phyloP scores from a whole-genome alignment of 2,113 vertebrate species.

The Struthidea cinerea region DNA sequence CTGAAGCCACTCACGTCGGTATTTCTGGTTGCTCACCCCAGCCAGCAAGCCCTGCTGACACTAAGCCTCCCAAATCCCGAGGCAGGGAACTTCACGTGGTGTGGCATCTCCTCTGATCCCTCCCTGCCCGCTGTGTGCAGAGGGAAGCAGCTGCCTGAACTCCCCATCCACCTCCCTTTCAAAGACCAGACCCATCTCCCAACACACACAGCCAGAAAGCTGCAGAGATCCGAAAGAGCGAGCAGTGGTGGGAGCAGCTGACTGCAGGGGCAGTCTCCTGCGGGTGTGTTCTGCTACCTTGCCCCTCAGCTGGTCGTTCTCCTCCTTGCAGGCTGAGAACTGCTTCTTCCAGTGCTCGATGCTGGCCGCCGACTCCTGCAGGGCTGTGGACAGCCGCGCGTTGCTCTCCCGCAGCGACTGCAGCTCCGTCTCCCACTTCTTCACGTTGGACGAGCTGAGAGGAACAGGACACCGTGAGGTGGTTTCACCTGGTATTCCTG shows the following conservation, averaged over 20 bases:
- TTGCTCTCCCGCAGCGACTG: conserved; percentile 92
- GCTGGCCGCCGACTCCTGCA: conserved; percentile 88
- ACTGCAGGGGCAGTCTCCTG: not conserved
- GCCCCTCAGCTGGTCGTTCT: conserved; percentile 84
- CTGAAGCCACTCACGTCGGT: too few relatives aligned
- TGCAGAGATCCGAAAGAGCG: not conserved
- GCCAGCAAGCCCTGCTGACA: not conserved
- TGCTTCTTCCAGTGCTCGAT: conserved; percentile 94
- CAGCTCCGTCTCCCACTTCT: conserved; percentile 94
- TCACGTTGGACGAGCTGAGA: conserved; percentile 83
- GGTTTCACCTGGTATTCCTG: not conserved
- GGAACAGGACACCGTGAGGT: not conserved
- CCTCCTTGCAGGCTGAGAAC: conserved; percentile 84
- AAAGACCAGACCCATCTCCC: not conserved
- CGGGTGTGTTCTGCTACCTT: conserved; percentile 71
- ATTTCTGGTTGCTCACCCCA: not conserved
- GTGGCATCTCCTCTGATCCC: not conserved
- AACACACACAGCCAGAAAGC: not conserved
- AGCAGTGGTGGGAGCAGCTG: not conserved
- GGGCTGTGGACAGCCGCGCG: conserved; percentile 79
- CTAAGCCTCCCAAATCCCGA: not conserved
- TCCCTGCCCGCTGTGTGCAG: not conserved
- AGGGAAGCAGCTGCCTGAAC: not conserved
- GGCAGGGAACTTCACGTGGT: accelerated
- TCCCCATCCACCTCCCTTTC: not conserved